Evolutionary conservation across 2,797 vertebrate genomes (phyloP).

Genomic region (Steatocranus sp.): DNA sequence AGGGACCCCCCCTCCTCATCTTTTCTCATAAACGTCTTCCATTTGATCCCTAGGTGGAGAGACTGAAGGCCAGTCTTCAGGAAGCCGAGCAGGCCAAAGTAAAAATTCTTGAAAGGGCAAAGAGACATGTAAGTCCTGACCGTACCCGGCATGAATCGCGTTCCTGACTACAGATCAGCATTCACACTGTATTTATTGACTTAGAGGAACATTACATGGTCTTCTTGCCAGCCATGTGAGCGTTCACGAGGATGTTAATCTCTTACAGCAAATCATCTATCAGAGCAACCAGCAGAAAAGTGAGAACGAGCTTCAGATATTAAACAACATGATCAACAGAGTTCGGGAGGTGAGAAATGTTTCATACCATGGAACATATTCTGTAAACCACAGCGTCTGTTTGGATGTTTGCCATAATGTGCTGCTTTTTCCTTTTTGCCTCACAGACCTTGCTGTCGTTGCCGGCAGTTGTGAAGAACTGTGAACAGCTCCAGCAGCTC

Average conservation of each 20-base stretch:
- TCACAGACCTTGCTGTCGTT: conserved; percentile 70
- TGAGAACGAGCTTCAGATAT: conserved; percentile 72
- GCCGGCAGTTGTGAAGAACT: conserved; percentile 63
- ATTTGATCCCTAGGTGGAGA: conserved; percentile 61
- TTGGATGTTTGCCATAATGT: background rate
- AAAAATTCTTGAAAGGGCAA: conserved; percentile 74
- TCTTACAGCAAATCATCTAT: conserved; percentile 72
- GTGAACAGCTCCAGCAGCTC: conserved; percentile 67
- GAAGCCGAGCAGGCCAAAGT: conserved; percentile 62
- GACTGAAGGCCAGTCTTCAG: conserved; percentile 63
- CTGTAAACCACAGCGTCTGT: rapidly evolving
- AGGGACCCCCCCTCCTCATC: background rate
- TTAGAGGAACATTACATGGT: background rate
- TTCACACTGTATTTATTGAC: background rate
- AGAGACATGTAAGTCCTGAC: conserved; percentile 70
- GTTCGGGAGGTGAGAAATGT: conserved; percentile 68
- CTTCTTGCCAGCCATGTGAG: background rate
- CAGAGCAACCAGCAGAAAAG: conserved; percentile 72
- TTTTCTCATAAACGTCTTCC: background rate
- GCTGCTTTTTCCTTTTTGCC: background rate
- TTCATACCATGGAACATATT: background rate
- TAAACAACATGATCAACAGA: conserved; percentile 71
- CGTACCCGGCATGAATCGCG: background rate
- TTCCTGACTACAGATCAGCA: background rate
- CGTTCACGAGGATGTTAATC: background rate